Base-by-base conservation (phyloP, 2,797 vertebrate genomes). In the Moxostoma hubbsi region DNA sequence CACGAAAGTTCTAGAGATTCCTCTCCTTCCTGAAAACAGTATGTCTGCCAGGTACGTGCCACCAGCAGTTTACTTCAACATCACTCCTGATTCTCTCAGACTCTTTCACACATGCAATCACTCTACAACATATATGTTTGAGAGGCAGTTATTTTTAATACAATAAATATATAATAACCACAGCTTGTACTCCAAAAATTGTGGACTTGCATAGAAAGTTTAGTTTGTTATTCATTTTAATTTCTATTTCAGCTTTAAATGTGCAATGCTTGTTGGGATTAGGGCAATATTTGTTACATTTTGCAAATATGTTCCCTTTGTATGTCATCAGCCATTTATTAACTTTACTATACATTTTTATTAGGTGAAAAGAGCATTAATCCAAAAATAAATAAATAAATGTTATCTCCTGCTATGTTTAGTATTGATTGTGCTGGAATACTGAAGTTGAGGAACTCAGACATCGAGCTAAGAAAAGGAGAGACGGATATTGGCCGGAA, bases 361-460 rank as follows among this genome's bases (percentile, higher is more conserved):
- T 24, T 24, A 24, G 24, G 18, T 16, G n/a, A 53, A 46, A 54
- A 13, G 9, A 49, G 6, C 9, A 49, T 49, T 18, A 49, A 76
- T 45, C 24, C 10, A 64, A 24, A 64, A 63, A 65, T 24, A 24
- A 18, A 45, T 24, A 24, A 64, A 24, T 51, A 16, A 53, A 10
- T 72, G 13, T 18, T 70, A 8, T 24, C 24, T 24, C 24, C n/a
- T 15, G 1, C 43, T 86, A 73, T 84, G 54, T 83, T 70, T 83
- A 99, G 98, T 88, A 99, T 99, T 18, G 98, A 99, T 89, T 99
- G 98, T 87, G 98, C 98, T 72, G 98, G 98, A 86, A 99, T 99
- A 92, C 92, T 99, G 81, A 99, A 99, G 87, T 94, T 99, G 80
- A 96, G 98, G 72, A 99, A 99, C 93, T 99, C 98, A 1, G 98